A percentile compares a stretch with the other conserved stretches of the same genome.
These are phyloP conservation scores for Enoplosus armatus DNA, from an alignment of 2,797 vertebrate species.

Conservation along the genomic window DNA sequence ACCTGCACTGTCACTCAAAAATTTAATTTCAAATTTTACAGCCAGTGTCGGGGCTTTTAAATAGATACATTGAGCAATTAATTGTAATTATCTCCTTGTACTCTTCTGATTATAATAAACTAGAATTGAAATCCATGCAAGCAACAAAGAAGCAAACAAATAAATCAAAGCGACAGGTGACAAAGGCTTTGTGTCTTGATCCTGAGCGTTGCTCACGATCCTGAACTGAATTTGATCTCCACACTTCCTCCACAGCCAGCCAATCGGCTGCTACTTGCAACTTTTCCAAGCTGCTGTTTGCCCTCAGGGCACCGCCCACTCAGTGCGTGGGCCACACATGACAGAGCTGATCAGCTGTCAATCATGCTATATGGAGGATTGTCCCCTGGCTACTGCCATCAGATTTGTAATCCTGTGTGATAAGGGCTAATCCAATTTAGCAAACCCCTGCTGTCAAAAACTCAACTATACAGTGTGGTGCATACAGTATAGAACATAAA, in stretches of 20 bases:
- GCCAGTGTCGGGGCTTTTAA: background rate
- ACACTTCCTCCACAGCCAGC: conserved; percentile 11
- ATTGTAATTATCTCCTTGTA: background rate
- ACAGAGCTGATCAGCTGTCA: conserved; percentile 44
- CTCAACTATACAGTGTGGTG: conserved; percentile 14
- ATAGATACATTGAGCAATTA: background rate
- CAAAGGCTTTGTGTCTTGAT: conserved; percentile 4
- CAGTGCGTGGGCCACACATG: conserved; percentile 20
- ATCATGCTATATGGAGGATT: conserved; percentile 42
- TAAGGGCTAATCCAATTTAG: conserved; percentile 69
- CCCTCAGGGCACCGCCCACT: conserved; percentile 40
- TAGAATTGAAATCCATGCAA: background rate
- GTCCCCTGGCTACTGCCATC: conserved; percentile 54
- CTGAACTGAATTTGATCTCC: background rate
- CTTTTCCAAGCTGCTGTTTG: background rate
- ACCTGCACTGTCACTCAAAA: background rate
- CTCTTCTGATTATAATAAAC: background rate
- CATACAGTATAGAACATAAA: conserved; percentile 30
- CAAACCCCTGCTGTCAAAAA: conserved; percentile 45
- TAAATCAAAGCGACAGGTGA: background rate
- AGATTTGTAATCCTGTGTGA: conserved; percentile 61
- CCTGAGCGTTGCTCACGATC: background rate
- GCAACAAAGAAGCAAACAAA: conserved; percentile 11
- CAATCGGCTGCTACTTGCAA: conserved; percentile 24
- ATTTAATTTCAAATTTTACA: background rate